Evolutionary conservation across 2,797 vertebrate genomes (phyloP), one percentile per base, ranked within the genome.

Genomic region (Naso thynnoides): DNA sequence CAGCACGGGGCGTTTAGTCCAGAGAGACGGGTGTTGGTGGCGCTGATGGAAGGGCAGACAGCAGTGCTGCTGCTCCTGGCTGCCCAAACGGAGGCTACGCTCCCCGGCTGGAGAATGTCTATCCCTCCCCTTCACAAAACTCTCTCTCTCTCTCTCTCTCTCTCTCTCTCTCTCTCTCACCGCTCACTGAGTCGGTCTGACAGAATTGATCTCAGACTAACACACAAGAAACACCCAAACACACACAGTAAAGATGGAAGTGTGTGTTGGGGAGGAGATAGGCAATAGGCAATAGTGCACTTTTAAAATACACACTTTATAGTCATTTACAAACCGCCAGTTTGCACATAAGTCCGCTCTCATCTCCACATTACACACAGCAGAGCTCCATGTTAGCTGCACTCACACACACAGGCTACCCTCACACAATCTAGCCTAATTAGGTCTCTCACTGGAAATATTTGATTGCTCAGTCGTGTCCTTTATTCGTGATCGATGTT

Each of bases 51-150:
- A 77, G 71, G 38, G 81, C 76, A 81, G 86, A 84, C 84, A 79
- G 76, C 69, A 67, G 45, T 73, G 76, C 74, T 77, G 80, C 73
- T 86, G 75, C 74, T 89, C 60, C 65, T 70, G 69, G 75, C 79
- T 88, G 81, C 80, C 85, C 71, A 73, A 84, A 89, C 81, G 81
- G 87, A 90, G 68, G 76, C 76, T 86, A 29, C 66, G 77, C 81
- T 89, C 42, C 70, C 47, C 64, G 84, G 81, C 81, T 82, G 79
- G 66, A 88, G 82, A 58, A 69, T 57, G 73, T 76, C 82, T 87
- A 73, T 86, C 76, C 79, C 76, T 87, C 86, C 80, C 69, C 68
- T 45, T 76, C 64, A 27, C 55, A 76, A 45, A 68, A 47, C 63
- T 21, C 47, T 55, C 47, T 69, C 61, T 44, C 71, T 74, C 48